Evolutionary conservation across 2,888 invertebrate genomes (phyloP), one percentile per base, ranked within the genome.

Genomic region (Agriopis marginaria): DNA sequence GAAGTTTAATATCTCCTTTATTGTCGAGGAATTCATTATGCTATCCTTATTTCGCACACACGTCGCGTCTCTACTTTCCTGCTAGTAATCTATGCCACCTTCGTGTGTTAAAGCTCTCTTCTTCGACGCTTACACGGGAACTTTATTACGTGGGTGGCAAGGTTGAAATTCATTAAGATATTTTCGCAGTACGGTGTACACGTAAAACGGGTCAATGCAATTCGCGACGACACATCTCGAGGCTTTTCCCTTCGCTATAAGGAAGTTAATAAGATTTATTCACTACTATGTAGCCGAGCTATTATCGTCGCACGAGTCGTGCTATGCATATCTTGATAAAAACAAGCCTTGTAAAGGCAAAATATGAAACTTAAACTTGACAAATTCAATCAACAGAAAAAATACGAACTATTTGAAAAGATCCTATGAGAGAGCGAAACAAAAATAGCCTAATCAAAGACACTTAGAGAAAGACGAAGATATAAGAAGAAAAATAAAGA

Each of bases 141-240:
- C 70, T 55, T 71, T 76, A 74, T 72, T 67, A 32, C 32, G 39
- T 10, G 53, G 49, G 49, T 49, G 56, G 61, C 65, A 75, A 74
- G 71, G 74, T 73, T 65, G 61, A 66, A 63, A 72, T 54, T 71
- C 66, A 70, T 55, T 51, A 53, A 32, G 50, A 58, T n/a, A 70
- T 66, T 70, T 69, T 63, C 39, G 61, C 55, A 59, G 54, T 66
- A 66, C 56, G 55, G 17, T 44, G 63, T 60, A 77, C 77, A 79
- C 75, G 77, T 77, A 77, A 88, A 87, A 79, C 80, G 82, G 90
- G 90, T 89, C 90, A 89, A 87, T 89, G 90, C 80, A 82, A 88
- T 77, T 82, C 74, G 72, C 83, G 80, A 79, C 79, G 81, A 80
- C 81, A 82, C 79, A 79, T 78, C 79, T 77, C 86, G 87, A 87